These are phyloP conservation scores for Tachuris rubrigastra DNA, from an alignment of 2,113 vertebrate species.

Conservation along the genomic window DNA sequence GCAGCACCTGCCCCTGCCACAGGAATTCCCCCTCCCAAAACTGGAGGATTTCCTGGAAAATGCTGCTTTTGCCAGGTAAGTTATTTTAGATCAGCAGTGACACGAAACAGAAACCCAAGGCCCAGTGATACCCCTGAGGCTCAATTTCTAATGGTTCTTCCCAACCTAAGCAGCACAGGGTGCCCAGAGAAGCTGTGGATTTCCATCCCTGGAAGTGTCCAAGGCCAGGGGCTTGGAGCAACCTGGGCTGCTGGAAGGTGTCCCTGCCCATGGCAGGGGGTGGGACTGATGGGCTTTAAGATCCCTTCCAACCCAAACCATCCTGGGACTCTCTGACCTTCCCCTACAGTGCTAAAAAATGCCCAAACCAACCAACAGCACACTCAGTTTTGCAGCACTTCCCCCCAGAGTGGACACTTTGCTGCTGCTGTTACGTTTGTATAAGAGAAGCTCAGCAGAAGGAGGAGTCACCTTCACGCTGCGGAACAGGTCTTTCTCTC, in stretches of 20 bases:
- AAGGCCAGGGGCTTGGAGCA: background rate
- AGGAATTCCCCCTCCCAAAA: background rate
- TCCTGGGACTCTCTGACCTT: background rate
- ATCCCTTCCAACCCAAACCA: background rate
- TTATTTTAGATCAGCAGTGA: background rate
- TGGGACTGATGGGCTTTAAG: background rate
- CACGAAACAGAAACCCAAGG: background rate
- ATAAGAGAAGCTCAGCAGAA: accelerated
- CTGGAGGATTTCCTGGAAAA: accelerated
- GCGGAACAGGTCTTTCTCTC: constrained; percentile 95
- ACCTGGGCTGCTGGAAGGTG: background rate
- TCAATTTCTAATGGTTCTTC: background rate
- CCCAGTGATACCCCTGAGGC: accelerated
- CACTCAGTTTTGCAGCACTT: background rate
- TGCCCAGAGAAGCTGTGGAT: background rate
- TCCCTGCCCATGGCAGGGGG: background rate
- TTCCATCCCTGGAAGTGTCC: background rate
- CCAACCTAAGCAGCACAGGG: background rate
- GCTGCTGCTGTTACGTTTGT: background rate
- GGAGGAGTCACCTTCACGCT: constrained; percentile 85
- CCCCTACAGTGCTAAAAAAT: background rate
- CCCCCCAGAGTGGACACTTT: accelerated
- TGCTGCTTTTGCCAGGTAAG: accelerated
- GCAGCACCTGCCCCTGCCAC: background rate
- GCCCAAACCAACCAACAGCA: accelerated